These are phyloP conservation scores for Ptycholaimellus sp. DNA, from an alignment of 2,888 invertebrate genomes.

Conservation along the genomic window DNA sequence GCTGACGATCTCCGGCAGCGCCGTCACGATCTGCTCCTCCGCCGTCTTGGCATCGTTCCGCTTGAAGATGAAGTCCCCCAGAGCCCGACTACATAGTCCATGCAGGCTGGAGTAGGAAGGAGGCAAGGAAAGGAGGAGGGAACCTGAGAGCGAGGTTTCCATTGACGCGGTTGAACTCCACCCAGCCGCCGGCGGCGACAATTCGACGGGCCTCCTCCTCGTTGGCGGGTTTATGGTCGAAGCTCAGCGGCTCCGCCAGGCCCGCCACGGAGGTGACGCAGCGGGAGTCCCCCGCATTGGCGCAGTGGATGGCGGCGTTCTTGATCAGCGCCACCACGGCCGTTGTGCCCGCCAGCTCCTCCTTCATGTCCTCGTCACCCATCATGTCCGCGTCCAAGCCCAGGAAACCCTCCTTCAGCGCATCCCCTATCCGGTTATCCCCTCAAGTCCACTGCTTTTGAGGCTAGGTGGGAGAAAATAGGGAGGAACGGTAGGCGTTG, in stretches of 20 bases:
- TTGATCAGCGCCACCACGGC: conserved; percentile 51
- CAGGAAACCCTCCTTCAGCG: conserved; percentile 64
- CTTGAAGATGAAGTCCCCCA: conserved; percentile 92
- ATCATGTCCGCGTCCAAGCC: conserved; percentile 78
- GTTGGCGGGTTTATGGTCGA: conserved; percentile 86
- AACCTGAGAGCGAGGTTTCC: conserved; percentile 68
- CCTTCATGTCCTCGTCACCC: conserved; percentile 53
- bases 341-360: conserved; percentile 80
- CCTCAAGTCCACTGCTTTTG: conserved; percentile 23
- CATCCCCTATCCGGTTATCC: conserved; percentile 55
- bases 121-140: too few species aligned
- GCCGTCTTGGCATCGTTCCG: conserved; percentile 56
- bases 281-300: conserved; percentile 87
- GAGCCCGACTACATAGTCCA: too few species aligned
- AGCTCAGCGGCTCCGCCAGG: conserved; percentile 46
- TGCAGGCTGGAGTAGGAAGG: too few species aligned
- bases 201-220: conserved; percentile 57
- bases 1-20: conserved; percentile 68
- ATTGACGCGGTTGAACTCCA: conserved; percentile 88
- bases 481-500: conserved; percentile 12
- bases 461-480: not conserved
- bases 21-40: conserved; percentile 89
- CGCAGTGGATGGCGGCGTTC: conserved; percentile 60
- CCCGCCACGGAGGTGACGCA: conserved; percentile 70
- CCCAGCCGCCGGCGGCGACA: conserved; percentile 77